phyloP scores from a whole-genome alignment of 2,888 invertebrate species.

The Nephrotoma flavescens region DNA sequence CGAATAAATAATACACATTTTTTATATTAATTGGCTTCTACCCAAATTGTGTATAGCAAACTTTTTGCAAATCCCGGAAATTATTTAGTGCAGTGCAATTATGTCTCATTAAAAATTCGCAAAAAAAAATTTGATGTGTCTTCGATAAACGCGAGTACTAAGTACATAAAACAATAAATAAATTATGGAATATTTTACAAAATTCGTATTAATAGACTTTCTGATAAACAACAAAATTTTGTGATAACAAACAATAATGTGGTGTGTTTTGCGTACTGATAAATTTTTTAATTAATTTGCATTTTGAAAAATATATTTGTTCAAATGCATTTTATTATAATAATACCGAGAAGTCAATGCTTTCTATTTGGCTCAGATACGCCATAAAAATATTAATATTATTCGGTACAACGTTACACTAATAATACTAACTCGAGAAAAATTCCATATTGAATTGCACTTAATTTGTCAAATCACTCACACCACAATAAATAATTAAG shows the following conservation, averaged over 20 bases:
- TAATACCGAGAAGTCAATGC: background rate
- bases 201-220: background rate
- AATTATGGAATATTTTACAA: background rate
- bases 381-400: background rate
- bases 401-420: background rate
- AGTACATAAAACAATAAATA: background rate
- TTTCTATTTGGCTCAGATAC: background rate
- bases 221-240: background rate
- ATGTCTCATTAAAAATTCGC: background rate
- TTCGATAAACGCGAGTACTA: background rate
- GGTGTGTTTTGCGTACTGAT: background rate
- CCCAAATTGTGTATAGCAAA: background rate
- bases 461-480: background rate
- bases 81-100: background rate
- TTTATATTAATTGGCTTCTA: background rate
- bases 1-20: background rate
- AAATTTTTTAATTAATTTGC: background rate
- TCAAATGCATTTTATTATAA: background rate
- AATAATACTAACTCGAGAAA: background rate
- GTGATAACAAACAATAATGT: background rate
- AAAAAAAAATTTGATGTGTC: background rate
- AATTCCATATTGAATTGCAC: background rate
- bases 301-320: background rate
- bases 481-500: background rate
- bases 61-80: background rate